Evolutionary conservation across 2,113 vertebrate species (phyloP).

Genomic region (Rissa tridactyla): DNA sequence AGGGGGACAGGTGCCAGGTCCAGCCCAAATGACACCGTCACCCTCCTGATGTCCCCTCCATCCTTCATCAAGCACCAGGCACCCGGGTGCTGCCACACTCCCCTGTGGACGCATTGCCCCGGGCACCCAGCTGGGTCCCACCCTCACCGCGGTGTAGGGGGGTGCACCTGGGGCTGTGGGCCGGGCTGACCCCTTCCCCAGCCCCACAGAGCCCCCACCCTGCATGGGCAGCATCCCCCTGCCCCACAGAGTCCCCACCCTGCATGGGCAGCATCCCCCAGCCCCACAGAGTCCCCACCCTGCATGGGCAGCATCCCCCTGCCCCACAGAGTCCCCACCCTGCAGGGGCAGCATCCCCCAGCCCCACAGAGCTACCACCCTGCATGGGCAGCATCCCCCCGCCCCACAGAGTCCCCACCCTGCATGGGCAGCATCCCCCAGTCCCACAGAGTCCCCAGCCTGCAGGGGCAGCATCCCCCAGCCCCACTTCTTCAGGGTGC

Average conservation of each 20-base stretch:
- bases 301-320: not conserved
- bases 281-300: not conserved
- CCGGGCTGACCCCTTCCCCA: not conserved
- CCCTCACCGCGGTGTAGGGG: too few relatives aligned
- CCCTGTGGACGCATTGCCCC: rapidly evolving
- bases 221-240: rapidly evolving
- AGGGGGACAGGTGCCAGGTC: too few relatives aligned
- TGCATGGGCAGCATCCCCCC: not conserved
- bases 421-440: not conserved
- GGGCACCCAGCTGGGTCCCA: not conserved
- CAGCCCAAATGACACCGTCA: not conserved
- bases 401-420: not conserved
- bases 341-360: not conserved
- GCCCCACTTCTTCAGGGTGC: rapidly evolving
- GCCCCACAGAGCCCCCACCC: not conserved
- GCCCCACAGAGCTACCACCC: not conserved
- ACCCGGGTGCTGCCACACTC: not conserved
- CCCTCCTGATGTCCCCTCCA: rapidly evolving
- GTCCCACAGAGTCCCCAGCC: not conserved
- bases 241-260: too few relatives aligned
- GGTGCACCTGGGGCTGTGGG: rapidly evolving
- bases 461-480: not conserved
- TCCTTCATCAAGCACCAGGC: not conserved
- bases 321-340: not conserved
- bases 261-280: not conserved